These are phyloP conservation scores for Parnassius smintheus DNA, from an alignment of 2,888 invertebrate genomes.

Conservation along the genomic window DNA sequence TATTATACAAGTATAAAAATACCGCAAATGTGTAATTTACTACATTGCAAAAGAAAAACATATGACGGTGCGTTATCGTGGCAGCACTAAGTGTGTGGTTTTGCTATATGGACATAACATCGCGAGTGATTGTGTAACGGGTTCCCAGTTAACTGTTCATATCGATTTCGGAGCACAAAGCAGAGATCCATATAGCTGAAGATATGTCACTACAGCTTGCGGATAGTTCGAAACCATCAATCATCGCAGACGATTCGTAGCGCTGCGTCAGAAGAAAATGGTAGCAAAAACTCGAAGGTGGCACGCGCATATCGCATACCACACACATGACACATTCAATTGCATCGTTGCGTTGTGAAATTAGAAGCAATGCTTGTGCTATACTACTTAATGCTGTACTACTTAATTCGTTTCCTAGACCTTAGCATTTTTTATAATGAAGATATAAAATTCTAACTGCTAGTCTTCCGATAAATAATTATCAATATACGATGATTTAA, in stretches of 20 bases:
- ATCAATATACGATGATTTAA: background rate
- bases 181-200: slow-evolving; percentile 27
- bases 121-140: slow-evolving; percentile 64
- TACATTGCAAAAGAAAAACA: slow-evolving; percentile 16
- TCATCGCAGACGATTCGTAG: slow-evolving; percentile 60
- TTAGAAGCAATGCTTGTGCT: slow-evolving; percentile 5
- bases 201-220: slow-evolving; percentile 59
- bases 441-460: slow-evolving; percentile 4
- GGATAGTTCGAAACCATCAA: slow-evolving; percentile 64
- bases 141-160: slow-evolving; percentile 52
- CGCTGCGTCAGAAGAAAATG: slow-evolving; percentile 51
- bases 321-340: slow-evolving; percentile 46
- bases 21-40: background rate
- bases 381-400: too few species aligned
- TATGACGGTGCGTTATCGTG: slow-evolving; percentile 23
- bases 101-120: slow-evolving; percentile 49
- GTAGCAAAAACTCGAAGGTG: slow-evolving; percentile 52
- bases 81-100: slow-evolving; percentile 36
- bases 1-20: background rate
- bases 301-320: slow-evolving; percentile 46
- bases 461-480: background rate
- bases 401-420: slow-evolving; percentile 7
- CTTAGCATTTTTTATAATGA: background rate
- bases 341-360: slow-evolving; percentile 20
- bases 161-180: slow-evolving; percentile 55